A percentile compares a stretch with the other conserved stretches of the same genome.
Evolutionary conservation across 1,140 invertebrate genomes (phyloP).

Genomic region (Drosophila ambigua): DNA sequence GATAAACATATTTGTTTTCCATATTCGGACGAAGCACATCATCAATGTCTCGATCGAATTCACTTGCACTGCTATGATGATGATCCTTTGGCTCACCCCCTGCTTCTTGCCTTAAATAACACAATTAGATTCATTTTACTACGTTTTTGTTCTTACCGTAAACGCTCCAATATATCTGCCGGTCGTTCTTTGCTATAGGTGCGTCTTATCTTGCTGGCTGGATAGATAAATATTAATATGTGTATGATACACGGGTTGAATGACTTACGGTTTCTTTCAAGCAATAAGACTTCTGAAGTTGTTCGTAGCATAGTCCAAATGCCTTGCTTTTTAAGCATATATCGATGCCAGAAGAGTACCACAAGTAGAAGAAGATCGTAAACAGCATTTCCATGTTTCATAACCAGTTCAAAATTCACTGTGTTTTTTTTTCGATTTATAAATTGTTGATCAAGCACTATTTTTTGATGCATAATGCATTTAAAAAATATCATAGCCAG

Average conservation of each 20-base stretch:
- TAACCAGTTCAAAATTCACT: conserved; percentile 94
- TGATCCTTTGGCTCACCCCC: conserved; percentile 15
- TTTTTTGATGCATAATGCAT: conserved; percentile 97
- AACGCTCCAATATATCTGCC: conserved; percentile 25
- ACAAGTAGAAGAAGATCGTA: conserved; percentile 95
- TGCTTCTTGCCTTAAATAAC: conserved; percentile 83
- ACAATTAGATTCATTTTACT: not conserved
- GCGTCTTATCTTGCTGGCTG: conserved; percentile 20
- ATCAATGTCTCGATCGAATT: conserved; percentile 53
- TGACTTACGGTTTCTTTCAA: conserved; percentile 25
- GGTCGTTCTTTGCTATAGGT: conserved; percentile 32
- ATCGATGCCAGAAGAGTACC: conserved; percentile 98
- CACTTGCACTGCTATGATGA: conserved; percentile 2
- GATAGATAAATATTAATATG: not conserved
- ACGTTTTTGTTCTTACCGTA: conserved; percentile 43
- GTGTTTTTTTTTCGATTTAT: conserved; percentile 87
- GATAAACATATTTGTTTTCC: conserved; percentile 60
- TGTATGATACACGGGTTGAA: not conserved
- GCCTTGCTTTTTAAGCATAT: conserved; percentile 82
- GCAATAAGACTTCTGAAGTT: conserved; percentile 11
- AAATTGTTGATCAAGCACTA: conserved; percentile 91
- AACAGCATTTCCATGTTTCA: conserved; percentile 92
- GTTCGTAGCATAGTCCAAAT: conserved; percentile 60
- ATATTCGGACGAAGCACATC: conserved; percentile 72
- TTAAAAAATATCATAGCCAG: conserved; percentile 96